Base-by-base conservation (phyloP, 2,113 vertebrate species). In the Neolamprologus sp. region DNA sequence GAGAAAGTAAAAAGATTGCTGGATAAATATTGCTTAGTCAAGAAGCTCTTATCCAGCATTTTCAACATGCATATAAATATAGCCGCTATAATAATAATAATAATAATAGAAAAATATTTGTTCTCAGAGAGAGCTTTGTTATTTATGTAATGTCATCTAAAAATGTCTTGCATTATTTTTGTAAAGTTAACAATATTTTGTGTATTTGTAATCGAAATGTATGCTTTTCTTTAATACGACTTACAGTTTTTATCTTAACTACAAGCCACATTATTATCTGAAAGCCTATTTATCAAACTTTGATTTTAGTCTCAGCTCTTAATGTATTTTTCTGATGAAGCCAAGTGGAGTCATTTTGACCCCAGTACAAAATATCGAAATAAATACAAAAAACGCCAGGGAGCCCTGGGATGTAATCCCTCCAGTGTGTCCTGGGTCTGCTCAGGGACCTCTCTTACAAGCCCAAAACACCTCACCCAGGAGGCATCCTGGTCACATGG, bases 1-100 rank as follows among this genome's bases (percentile, higher is more conserved):
- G 81, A 63, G 80, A 58, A 79, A 57, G 88, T 47, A 68, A 26
- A 7, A 60, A 37, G 40, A 28, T 33, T 81, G 31, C 28, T 65
- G 31, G 23, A 53, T 78, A 58, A 55, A 51, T 57, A 57, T 53
- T 55, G 51, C 14, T 57, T 65, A n/a, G 9, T 63, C 79, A 19
- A 82, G 83, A 57, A 45, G 37, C 13, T 21, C 5, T 26, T 73
- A 73, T 26, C 37, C 37, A 4, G 5, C 21, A 73, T 73, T 45
- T 73, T 73, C 21, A 26, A 45, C 65, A 73, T 45, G 13, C 8
- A 2, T 26, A 2, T 23, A 71, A 71, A 21, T 21, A 40, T 68
- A 68, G 17, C n/a, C 0, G 1, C 11, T 21, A 40, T 37, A 65
- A 65, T 37, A n/a, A 12, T 35, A n/a, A 37, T 35, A 26, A 16